These are phyloP conservation scores for Caretta caretta DNA, from an alignment of 2,113 vertebrate genomes.

Conservation along the genomic window DNA sequence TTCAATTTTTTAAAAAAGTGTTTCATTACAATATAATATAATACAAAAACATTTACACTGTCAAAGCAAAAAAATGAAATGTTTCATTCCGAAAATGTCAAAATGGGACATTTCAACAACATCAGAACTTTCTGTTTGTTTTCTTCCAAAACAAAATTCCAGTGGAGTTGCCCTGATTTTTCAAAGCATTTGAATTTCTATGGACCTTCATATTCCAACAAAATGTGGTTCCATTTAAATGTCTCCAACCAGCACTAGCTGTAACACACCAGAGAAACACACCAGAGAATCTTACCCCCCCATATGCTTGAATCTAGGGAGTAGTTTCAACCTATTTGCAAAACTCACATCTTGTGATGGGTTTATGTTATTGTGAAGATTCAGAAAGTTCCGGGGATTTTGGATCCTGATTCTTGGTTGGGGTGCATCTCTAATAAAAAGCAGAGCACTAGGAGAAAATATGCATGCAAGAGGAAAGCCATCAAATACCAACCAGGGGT, in stretches of 20 bases:
- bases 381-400: background rate
- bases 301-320: fast-evolving
- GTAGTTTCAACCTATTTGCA: background rate
- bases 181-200: background rate
- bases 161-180: background rate
- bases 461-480: background rate
- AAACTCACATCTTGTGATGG: constrained; percentile 15
- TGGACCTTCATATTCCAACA: background rate
- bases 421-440: background rate
- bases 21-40: background rate
- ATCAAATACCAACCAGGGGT: background rate
- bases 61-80: constrained; percentile 5
- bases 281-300: background rate
- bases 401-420: background rate
- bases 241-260: background rate
- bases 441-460: background rate
- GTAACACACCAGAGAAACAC: background rate
- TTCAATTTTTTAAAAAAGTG: background rate
- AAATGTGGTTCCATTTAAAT: background rate
- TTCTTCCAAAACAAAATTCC: background rate
- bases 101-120: background rate
- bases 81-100: background rate
- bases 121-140: constrained; percentile 7
- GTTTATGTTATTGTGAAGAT: background rate
- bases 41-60: constrained; percentile 23